Conservation (phyloP, 1,140 invertebrate species). For the Polypedilum pembai region DNA sequence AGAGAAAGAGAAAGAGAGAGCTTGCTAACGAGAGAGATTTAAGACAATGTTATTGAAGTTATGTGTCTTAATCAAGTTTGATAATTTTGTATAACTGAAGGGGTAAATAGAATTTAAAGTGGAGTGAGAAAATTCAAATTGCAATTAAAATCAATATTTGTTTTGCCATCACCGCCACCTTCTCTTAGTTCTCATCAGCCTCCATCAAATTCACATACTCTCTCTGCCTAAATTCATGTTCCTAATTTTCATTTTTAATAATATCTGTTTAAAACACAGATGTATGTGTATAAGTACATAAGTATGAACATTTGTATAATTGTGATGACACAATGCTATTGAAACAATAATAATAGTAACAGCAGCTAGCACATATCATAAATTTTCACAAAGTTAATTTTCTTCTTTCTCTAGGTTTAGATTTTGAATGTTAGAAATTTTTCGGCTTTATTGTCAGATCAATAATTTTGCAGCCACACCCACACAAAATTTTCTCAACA, state of each 20-base stretch:
- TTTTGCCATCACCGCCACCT: background rate
- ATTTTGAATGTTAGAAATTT: background rate
- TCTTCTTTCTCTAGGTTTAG: constrained; percentile 18
- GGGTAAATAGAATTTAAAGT: background rate
- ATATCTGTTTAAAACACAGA: too few species aligned
- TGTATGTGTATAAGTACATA: too few species aligned
- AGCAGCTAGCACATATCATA: constrained; percentile 19
- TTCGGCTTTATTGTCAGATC: constrained; percentile 15
- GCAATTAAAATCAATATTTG: constrained; percentile 25
- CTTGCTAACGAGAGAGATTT: too few species aligned
- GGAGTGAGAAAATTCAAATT: background rate
- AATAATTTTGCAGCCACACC: constrained; percentile 26
- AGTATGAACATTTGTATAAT: too few species aligned
- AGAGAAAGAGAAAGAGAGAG: background rate
- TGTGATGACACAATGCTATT: too few species aligned
- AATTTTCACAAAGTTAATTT: constrained; percentile 27
- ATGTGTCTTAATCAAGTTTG: constrained; percentile 11
- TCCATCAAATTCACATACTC: too few species aligned
- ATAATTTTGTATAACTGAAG: constrained; percentile 2
- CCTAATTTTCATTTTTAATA: too few species aligned
- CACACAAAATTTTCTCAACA: background rate
- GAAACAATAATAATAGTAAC: too few species aligned
- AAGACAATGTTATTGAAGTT: background rate
- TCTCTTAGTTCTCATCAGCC: too few species aligned
- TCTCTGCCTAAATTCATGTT: too few species aligned